Conservation (phyloP, 2,797 vertebrate species). For the Leptoclinus maculatus region DNA sequence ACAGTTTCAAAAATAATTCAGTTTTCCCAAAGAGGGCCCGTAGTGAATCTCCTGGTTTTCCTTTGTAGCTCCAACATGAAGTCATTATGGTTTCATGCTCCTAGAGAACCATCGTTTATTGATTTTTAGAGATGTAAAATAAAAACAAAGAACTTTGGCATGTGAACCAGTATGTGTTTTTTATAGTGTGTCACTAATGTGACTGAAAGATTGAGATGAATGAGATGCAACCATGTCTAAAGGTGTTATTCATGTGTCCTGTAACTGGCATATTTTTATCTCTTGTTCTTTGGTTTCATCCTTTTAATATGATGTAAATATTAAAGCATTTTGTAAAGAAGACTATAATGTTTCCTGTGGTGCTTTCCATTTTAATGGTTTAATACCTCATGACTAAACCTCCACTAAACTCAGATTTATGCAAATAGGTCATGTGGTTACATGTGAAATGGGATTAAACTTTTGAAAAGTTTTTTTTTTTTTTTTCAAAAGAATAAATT, state of each 20-base stretch:
- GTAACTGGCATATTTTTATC: constrained; percentile 55
- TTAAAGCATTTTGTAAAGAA: constrained; percentile 85
- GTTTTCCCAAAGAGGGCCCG: constrained; percentile 47
- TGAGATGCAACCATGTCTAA: constrained; percentile 33
- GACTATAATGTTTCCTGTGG: neutral
- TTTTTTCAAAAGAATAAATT: neutral
- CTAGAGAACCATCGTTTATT: constrained; percentile 14
- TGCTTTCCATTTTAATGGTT: constrained; percentile 11
- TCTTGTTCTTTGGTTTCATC: constrained; percentile 65
- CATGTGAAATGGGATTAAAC: neutral
- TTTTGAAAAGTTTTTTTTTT: neutral
- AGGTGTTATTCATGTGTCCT: constrained; percentile 46
- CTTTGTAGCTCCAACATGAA: constrained; percentile 24
- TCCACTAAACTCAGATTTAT: constrained; percentile 15
- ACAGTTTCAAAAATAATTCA: constrained; percentile 14
- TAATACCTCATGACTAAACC: neutral
- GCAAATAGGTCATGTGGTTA: constrained; percentile 12
- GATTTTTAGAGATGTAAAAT: constrained; percentile 38
- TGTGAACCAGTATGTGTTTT: constrained; percentile 51
- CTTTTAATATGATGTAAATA: constrained; percentile 83
- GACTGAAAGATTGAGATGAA: constrained; percentile 46
- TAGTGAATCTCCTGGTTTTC: constrained; percentile 9
- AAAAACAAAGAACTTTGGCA: constrained; percentile 17
- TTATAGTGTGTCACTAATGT: constrained; percentile 52
- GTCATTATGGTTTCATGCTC: constrained; percentile 31